phyloP scores from a whole-genome alignment of 2,113 vertebrate genomes.

The Chrysemys picta region DNA sequence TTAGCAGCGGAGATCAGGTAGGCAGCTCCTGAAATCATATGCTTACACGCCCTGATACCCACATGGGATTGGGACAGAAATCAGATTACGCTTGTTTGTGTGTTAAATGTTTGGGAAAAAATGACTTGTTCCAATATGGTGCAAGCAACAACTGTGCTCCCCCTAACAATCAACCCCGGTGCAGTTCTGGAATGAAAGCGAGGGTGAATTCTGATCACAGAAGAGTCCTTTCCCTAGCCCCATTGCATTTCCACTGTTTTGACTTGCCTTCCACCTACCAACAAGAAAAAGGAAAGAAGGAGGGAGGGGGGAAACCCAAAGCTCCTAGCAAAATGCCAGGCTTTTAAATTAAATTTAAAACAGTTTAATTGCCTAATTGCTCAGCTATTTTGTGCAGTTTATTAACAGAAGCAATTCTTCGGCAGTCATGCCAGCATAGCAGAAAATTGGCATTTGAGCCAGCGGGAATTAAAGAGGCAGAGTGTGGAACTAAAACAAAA shows the following conservation, averaged over 20 bases:
- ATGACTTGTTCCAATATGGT: constrained; percentile 73
- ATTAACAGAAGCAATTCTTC: constrained; percentile 90
- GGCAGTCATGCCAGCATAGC: constrained; percentile 88
- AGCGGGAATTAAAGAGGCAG: constrained; percentile 88
- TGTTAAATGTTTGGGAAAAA: constrained; percentile 76
- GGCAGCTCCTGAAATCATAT: constrained; percentile 62
- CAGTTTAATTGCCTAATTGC: constrained; percentile 92
- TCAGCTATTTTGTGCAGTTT: constrained; percentile 85
- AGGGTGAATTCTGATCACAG: background rate
- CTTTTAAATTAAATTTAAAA: constrained; percentile 87
- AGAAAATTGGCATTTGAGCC: constrained; percentile 93
- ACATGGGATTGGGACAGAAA: constrained; percentile 72
- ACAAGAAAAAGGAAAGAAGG: constrained; percentile 3
- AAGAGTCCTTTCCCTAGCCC: background rate
- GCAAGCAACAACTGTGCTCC: constrained; percentile 44
- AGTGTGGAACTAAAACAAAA: constrained; percentile 83
- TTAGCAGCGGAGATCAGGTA: constrained; percentile 59
- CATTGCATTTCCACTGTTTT: constrained; percentile 14
- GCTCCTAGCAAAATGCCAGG: constrained; percentile 77
- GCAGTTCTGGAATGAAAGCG: background rate
- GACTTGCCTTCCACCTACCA: constrained; percentile 14
- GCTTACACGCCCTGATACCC: constrained; percentile 61
- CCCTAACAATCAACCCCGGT: constrained; percentile 16
- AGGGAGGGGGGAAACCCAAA: constrained; percentile 17
- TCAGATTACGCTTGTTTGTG: constrained; percentile 77